Percentiles rank a stretch among this genome's conserved stretches.
Conservation (phyloP, 2,113 vertebrate species). For the Mystacornis crossleyi region DNA sequence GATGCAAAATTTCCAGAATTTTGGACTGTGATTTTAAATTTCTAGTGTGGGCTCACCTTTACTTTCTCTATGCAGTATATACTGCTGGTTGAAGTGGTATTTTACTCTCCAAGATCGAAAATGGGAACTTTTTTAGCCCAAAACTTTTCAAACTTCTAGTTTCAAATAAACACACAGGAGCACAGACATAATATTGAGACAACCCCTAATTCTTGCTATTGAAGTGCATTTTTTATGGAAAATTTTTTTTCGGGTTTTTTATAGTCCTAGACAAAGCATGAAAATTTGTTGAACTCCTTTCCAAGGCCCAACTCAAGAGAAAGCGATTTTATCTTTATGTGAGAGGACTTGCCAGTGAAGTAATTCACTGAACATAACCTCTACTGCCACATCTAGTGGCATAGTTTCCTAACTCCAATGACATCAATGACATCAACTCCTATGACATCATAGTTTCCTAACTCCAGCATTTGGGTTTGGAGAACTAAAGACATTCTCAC, state of each 20-base stretch:
- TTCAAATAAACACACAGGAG: neutral
- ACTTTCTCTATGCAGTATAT: neutral
- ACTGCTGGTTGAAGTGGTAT: neutral
- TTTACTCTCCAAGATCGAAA: neutral
- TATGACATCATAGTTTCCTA: too few species aligned
- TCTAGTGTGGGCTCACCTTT: neutral
- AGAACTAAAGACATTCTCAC: neutral
- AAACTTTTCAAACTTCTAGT: neutral
- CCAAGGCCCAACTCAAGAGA: neutral
- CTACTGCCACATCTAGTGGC: neutral
- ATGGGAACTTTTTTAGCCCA: neutral
- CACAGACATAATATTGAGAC: neutral
- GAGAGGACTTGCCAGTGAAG: neutral
- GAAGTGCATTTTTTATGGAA: neutral
- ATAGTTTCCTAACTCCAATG: too few species aligned
- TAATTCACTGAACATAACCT: neutral
- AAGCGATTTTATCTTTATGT: neutral
- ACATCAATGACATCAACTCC: too few species aligned
- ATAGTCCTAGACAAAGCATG: neutral
- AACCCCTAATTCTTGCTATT: neutral
- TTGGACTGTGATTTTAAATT: neutral
- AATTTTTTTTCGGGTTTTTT: neutral
- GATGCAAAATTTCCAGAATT: neutral
- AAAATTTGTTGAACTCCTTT: neutral
- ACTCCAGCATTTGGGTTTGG: neutral